A percentile compares a stretch with the other conserved stretches of the same genome.
Evolutionary conservation across 2,888 invertebrate genomes (phyloP).

Genomic region (Elmis aenea): DNA sequence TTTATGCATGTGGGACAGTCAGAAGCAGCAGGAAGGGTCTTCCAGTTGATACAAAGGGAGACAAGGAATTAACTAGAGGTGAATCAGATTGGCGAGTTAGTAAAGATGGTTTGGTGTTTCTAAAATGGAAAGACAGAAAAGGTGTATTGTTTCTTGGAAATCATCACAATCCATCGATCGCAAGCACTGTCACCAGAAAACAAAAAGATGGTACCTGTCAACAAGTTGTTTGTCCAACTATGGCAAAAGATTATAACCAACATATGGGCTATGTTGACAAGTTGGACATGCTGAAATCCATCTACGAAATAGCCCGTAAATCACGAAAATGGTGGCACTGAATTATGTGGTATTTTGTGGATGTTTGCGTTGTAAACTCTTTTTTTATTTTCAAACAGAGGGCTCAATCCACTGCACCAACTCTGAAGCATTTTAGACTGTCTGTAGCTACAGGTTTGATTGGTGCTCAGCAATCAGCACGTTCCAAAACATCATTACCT

Average conservation of each 20-base stretch:
- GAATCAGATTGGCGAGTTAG: conserved; percentile 5
- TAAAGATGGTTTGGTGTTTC: conserved; percentile 4
- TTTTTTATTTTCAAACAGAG: conserved; percentile 2
- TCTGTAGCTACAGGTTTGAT: background rate
- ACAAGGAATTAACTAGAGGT: conserved; percentile 5
- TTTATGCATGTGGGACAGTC: conserved; percentile 25
- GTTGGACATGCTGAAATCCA: conserved; percentile 19
- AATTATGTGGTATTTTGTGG: conserved; percentile 13
- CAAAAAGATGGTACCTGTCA: conserved; percentile 1
- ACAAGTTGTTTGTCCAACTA: conserved; percentile 1
- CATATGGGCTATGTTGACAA: conserved; percentile 25
- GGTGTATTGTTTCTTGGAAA: conserved; percentile 2
- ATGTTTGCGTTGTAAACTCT: conserved; percentile 1
- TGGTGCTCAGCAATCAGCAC: background rate
- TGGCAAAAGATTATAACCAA: conserved; percentile 16
- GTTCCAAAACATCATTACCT: background rate
- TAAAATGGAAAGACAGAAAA: conserved; percentile 3
- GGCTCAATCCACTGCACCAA: background rate
- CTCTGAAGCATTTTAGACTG: conserved; percentile 2
- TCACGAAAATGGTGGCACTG: conserved; percentile 22
- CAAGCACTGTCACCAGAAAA: background rate
- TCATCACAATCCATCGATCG: background rate
- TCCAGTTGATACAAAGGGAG: conserved; percentile 1
- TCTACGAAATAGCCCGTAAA: conserved; percentile 14
- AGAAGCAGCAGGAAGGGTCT: conserved; percentile 6